A percentile compares a stretch with the other conserved stretches of the same genome.
Evolutionary conservation across 2,113 vertebrate species (phyloP).

Genomic region (Podiceps cristatus): DNA sequence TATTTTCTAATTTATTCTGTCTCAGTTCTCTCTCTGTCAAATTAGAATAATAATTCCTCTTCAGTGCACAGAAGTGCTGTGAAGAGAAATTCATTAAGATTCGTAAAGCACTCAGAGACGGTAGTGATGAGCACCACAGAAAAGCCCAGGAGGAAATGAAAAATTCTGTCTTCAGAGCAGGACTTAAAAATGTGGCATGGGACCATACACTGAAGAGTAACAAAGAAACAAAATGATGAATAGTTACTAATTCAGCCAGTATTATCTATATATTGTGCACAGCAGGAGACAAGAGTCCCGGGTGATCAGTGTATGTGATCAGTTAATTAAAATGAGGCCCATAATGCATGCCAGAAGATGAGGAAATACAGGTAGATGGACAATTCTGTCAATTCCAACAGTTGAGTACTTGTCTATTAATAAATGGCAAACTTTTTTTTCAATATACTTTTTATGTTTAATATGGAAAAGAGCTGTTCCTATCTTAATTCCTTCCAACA

Average conservation of each 20-base stretch:
- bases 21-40: background rate
- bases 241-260: background rate
- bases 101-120: background rate
- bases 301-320: rapidly evolving
- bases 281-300: background rate
- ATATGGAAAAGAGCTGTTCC: background rate
- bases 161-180: conserved; percentile 16
- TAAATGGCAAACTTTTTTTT: background rate
- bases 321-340: background rate
- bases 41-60: conserved; percentile 39
- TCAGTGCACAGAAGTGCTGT: background rate
- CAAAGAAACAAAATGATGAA: background rate
- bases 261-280: background rate
- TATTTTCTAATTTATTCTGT: conserved; percentile 37
- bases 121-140: background rate
- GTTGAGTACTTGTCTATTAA: background rate
- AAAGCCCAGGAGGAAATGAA: conserved; percentile 9
- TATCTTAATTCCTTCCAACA: background rate
- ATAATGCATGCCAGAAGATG: background rate
- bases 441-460: background rate
- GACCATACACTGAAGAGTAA: background rate
- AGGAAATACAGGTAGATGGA: background rate
- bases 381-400: background rate
- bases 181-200: background rate
- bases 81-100: conserved; percentile 40